phyloP scores from a whole-genome alignment of 2,888 invertebrate species.

The Ectobius pallidus region DNA sequence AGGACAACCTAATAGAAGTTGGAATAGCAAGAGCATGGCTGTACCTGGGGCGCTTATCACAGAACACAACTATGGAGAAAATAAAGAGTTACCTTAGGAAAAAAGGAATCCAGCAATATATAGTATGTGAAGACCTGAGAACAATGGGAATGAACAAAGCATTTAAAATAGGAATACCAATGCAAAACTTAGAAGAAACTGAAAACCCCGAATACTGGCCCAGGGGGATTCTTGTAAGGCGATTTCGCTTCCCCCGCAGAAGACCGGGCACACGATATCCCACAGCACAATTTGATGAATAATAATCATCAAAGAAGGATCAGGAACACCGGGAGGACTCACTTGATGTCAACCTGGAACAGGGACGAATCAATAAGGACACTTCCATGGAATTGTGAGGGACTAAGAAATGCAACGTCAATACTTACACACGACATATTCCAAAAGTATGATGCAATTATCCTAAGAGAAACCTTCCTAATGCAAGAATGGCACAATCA shows the following conservation, averaged over 20 bases:
- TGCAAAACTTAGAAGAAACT: not conserved
- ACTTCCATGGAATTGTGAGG: not conserved
- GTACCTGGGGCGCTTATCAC: too few species aligned
- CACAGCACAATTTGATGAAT: too few species aligned
- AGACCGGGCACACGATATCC: too few species aligned
- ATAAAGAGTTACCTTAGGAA: not conserved
- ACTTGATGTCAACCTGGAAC: too few species aligned
- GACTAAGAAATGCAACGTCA: not conserved
- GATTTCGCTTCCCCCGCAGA: not conserved
- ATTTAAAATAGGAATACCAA: not conserved
- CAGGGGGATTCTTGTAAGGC: too few species aligned
- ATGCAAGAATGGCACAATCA: too few species aligned
- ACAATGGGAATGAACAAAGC: not conserved
- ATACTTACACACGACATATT: not conserved
- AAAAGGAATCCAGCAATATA: not conserved
- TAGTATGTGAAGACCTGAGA: not conserved
- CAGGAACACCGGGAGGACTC: too few species aligned
- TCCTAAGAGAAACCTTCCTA: not conserved
- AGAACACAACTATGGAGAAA: not conserved
- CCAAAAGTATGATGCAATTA: not conserved
- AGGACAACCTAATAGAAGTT: too few species aligned
- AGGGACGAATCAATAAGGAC: too few species aligned
- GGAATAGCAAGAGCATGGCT: too few species aligned
- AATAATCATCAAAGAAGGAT: too few species aligned
- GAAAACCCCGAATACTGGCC: not conserved